These are phyloP conservation scores for Ochotona princeps DNA, from an alignment of 2,113 vertebrate species.

Conservation along the genomic window DNA sequence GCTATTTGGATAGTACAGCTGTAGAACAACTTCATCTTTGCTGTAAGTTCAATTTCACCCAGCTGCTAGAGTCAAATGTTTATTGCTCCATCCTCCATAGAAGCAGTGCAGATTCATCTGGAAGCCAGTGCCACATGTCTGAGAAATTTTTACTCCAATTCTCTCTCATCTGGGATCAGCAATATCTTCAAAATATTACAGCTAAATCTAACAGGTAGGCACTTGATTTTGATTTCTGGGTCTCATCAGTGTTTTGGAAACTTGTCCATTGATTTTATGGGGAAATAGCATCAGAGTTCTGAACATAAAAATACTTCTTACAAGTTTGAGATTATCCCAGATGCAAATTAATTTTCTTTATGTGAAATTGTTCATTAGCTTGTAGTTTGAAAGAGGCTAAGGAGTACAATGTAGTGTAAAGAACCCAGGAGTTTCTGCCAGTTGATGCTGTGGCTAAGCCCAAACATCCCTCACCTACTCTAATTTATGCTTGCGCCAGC, in stretches of 20 bases:
- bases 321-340: neutral
- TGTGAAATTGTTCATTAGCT: neutral
- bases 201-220: conserved; percentile 91
- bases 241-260: neutral
- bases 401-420: neutral
- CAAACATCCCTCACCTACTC: too few species aligned
- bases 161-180: conserved; percentile 91
- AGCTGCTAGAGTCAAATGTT: neutral
- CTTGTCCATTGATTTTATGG: neutral
- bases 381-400: neutral
- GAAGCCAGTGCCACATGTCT: conserved; percentile 93
- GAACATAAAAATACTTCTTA: neutral
- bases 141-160: conserved; percentile 91
- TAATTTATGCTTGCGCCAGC: too few species aligned
- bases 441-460: too few species aligned
- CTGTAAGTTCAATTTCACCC: neutral
- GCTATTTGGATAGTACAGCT: neutral
- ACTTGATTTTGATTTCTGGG: conserved; percentile 35
- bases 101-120: conserved; percentile 87
- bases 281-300: neutral
- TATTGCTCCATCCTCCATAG: conserved; percentile 80
- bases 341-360: neutral
- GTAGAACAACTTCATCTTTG: neutral
- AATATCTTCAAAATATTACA: conserved; percentile 93
- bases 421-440: too few species aligned